Percentiles rank a stretch among this genome's conserved stretches.
Conservation (phyloP, 2,888 invertebrate genomes). For the Helobdella robusta region DNA sequence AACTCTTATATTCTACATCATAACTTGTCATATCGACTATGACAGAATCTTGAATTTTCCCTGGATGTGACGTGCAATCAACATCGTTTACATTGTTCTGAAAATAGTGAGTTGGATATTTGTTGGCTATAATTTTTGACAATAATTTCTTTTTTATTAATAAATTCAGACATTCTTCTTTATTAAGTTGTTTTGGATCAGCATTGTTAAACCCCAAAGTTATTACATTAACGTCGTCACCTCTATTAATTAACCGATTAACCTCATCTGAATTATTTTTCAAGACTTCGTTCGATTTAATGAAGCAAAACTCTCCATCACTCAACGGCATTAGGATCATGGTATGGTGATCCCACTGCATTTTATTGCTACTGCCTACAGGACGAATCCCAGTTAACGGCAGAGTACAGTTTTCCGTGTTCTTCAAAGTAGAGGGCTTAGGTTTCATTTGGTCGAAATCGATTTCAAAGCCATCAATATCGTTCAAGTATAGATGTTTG, state of each 20-base stretch:
- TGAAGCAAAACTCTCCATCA: conserved; percentile 13
- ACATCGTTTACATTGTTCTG: too few relatives aligned
- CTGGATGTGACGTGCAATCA: too few relatives aligned
- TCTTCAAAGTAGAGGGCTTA: not conserved
- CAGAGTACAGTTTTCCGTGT: conserved; percentile 20
- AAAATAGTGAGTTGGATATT: too few relatives aligned
- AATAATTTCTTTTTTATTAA: too few relatives aligned
- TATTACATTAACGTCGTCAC: not conserved
- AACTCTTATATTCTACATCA: too few relatives aligned
- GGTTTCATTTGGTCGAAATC: conserved; percentile 30
- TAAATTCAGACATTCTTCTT: too few relatives aligned
- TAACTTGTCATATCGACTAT: too few relatives aligned
- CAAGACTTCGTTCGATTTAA: not conserved
- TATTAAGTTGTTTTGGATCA: not conserved
- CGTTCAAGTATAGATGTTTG: not conserved
- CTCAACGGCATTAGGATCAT: conserved; percentile 28
- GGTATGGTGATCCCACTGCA: conserved; percentile 25
- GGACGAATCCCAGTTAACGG: conserved; percentile 20
- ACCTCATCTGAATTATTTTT: not conserved
- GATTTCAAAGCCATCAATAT: conserved; percentile 31
- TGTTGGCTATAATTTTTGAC: too few relatives aligned
- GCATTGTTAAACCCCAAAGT: not conserved
- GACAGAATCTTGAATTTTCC: too few relatives aligned
- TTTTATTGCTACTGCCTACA: conserved; percentile 14
- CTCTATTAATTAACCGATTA: not conserved